Percentiles rank a stretch among this genome's conserved stretches.
phyloP scores from a whole-genome alignment of 2,113 vertebrate genomes.

The Nothocercus julius region DNA sequence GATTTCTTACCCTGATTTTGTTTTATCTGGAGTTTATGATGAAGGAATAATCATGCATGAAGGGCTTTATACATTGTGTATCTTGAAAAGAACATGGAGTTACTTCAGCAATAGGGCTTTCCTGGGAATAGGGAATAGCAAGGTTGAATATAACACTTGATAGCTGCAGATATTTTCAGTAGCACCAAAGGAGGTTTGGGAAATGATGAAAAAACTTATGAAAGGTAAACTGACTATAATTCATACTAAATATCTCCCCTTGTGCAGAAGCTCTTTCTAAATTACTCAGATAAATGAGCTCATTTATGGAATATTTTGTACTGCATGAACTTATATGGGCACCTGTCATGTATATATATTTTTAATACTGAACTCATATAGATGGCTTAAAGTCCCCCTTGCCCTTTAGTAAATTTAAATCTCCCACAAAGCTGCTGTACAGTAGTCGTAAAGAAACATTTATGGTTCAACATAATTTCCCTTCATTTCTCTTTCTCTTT shows the following conservation, averaged over 20 bases:
- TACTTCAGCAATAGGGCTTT: conserved; percentile 28
- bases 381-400: conserved; percentile 63
- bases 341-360: conserved; percentile 73
- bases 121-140: conserved; percentile 51
- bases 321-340: conserved; percentile 70
- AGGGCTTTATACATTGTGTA: background rate
- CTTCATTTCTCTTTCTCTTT: conserved; percentile 74
- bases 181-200: conserved; percentile 63
- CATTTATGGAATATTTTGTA: conserved; percentile 71
- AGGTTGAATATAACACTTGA: conserved; percentile 53
- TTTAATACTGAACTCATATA: conserved; percentile 66
- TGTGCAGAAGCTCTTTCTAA: conserved; percentile 69
- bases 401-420: conserved; percentile 75
- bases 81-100: conserved; percentile 22
- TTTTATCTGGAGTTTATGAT: background rate
- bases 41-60: background rate
- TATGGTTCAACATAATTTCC: conserved; percentile 79
- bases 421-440: conserved; percentile 71
- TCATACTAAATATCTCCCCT: conserved; percentile 61
- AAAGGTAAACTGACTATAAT: conserved; percentile 69
- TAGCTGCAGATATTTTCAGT: conserved; percentile 60
- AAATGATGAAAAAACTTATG: conserved; percentile 72
- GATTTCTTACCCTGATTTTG: background rate
- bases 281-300: conserved; percentile 72
- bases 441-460: conserved; percentile 79